These are phyloP conservation scores for Ischnura elegans DNA, from an alignment of 2,888 invertebrate species.

Conservation along the genomic window DNA sequence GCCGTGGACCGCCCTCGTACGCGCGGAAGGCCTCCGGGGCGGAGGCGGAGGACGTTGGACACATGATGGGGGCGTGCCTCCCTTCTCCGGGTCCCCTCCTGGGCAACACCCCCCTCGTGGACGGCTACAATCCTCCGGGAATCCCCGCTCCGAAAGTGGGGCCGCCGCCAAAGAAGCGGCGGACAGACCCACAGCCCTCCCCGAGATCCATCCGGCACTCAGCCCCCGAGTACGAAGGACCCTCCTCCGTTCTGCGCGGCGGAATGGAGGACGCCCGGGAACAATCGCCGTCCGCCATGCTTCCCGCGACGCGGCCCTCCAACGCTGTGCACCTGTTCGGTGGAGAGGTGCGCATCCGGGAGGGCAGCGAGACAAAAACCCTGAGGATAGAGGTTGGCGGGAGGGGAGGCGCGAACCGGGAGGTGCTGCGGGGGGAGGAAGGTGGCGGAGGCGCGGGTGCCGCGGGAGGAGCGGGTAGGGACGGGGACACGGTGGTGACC, in stretches of 20 bases:
- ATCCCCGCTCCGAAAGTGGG: conserved; percentile 78
- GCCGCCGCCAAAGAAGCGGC: conserved; percentile 79
- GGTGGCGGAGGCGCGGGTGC: conserved; percentile 64
- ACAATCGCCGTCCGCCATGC: not conserved
- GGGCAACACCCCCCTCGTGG: conserved; percentile 90
- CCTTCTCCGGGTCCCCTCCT: conserved; percentile 83
- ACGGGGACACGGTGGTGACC: conserved; percentile 80
- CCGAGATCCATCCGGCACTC: conserved; percentile 42
- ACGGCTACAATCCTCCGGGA: conserved; percentile 80
- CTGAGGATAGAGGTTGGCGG: conserved; percentile 84
- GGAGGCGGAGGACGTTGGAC: conserved; percentile 9
- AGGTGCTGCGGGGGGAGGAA: conserved; percentile 33
- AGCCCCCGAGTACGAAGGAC: not conserved
- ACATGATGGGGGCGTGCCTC: conserved; percentile 40
- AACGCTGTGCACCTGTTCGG: conserved; percentile 85
- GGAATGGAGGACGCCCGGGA: conserved; percentile 52
- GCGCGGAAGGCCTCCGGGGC: conserved; percentile 24
- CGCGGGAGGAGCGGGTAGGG: conserved; percentile 44
- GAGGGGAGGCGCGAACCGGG: conserved; percentile 76
- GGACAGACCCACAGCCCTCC: conserved; percentile 77
- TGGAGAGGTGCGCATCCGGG: conserved; percentile 88
- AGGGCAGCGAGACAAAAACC: conserved; percentile 85
- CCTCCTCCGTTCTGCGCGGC: conserved; percentile 28
- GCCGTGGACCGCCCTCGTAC: conserved; percentile 74
- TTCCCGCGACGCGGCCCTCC: conserved; percentile 47